phyloP scores from a whole-genome alignment of 2,888 invertebrate species.

The Agonopterix subpropinquella region DNA sequence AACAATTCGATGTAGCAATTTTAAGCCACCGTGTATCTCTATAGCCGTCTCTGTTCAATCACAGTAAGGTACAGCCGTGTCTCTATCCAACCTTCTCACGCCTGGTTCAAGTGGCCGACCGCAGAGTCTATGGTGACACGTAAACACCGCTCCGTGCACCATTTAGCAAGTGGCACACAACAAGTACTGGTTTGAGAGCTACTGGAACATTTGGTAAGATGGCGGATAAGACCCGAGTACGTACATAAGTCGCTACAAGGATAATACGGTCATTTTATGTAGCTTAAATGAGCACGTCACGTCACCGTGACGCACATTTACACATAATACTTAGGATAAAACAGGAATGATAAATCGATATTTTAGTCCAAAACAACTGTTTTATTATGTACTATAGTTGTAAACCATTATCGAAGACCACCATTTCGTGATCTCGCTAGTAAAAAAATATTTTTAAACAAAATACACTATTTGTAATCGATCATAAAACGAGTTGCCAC shows the following conservation, averaged over 20 bases:
- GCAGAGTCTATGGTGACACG: slow-evolving; percentile 46
- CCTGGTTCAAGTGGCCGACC: slow-evolving; percentile 7
- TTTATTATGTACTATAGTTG: too few relatives aligned
- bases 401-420: too few relatives aligned
- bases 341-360: too few relatives aligned
- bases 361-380: too few relatives aligned
- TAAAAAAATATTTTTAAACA: too few relatives aligned
- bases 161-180: slow-evolving; percentile 54
- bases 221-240: not conserved
- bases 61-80: not conserved
- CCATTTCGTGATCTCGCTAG: too few relatives aligned
- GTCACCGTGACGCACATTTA: too few relatives aligned
- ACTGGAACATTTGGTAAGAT: slow-evolving; percentile 25
- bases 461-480: too few relatives aligned
- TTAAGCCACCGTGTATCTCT: not conserved
- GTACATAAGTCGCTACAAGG: not conserved
- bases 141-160: slow-evolving; percentile 50
- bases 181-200: slow-evolving; percentile 36
- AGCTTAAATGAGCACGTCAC: too few relatives aligned
- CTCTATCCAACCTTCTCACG: slow-evolving; percentile 2
- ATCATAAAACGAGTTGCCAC: slow-evolving; percentile 31
- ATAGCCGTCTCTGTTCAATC: slow-evolving; percentile 1
- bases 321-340: too few relatives aligned
- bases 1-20: slow-evolving; percentile 1
- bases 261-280: not conserved